Base-by-base conservation (phyloP, 2,113 vertebrate species). In the Dendropsophus ebraccatus region DNA sequence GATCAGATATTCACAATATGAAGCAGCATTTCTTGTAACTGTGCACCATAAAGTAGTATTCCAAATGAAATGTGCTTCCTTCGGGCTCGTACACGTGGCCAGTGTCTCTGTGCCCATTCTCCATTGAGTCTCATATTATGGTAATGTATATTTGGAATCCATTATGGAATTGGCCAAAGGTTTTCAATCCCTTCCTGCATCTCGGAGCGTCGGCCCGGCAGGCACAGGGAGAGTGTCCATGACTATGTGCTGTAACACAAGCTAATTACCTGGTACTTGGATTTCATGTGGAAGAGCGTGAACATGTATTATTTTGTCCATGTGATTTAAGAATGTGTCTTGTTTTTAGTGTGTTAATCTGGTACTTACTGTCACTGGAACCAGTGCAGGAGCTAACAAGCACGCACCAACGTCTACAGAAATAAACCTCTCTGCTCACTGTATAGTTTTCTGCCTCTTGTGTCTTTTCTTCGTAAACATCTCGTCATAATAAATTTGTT, bases 311-410 rank as follows among this genome's bases (percentile, higher is more conserved):
- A 52, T 32, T 77, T 54, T 54, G 7, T 4, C 78, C 78, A 62
- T 81, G 56, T 81, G 60, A 60, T 47, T 70, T 70, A 37, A 37
- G 67, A 41, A 70, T 23, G 67, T 65, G 78, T 81, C n/a, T 62
- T 62, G 67, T 83, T 73, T 70, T 50, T 60, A 73, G 35, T 74
- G 70, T 74, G 52, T 75, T 62, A 49, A 84, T 47, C 74, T 72
- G 82, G 82, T 84, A 84, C 82, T 75, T 62, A 35, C 58, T 84
- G 72, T 54, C 82, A 49, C 72, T 84, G 82, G 30, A 32, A 58
- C 37, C 54, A 75, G 54, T 76, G 54, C 25, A 47, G 50, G 70
- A 47, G 54, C 54, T 75, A 60, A 84, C 54, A 9, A 75, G 28
- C 49, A 58, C 52, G 25, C 49, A 47, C 28, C 56, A 21, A 74